Percentiles rank a stretch among this genome's conserved stretches.
phyloP scores from a whole-genome alignment of 2,113 vertebrate genomes.

The Gopherus flavomarginatus region DNA sequence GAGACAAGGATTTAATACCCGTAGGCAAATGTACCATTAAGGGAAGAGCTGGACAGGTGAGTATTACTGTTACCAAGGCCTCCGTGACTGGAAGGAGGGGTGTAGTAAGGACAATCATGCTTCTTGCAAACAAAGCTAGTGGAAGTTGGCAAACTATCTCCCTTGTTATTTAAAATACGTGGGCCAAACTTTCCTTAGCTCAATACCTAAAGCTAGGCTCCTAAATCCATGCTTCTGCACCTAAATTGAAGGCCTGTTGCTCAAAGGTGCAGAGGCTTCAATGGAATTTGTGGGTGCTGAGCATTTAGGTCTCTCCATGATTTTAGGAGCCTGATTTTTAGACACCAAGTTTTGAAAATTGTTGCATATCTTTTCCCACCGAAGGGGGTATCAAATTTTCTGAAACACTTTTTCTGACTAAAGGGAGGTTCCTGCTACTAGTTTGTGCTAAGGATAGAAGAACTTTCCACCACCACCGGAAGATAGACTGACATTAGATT shows the following conservation, averaged over 20 bases:
- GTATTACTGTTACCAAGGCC: background rate
- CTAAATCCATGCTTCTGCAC: background rate
- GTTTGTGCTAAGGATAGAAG: background rate
- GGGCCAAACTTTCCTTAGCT: background rate
- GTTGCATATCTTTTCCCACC: background rate
- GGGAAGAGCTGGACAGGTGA: constrained; percentile 40
- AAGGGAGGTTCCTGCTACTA: background rate
- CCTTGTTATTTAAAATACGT: background rate
- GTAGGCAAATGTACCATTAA: constrained; percentile 50
- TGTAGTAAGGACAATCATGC: background rate
- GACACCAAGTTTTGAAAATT: background rate
- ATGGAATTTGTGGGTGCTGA: background rate
- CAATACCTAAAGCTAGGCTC: background rate
- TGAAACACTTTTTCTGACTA: background rate
- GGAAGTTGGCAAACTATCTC: constrained; percentile 7
- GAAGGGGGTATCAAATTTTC: background rate
- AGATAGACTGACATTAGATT: background rate
- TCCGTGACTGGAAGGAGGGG: constrained; percentile 18
- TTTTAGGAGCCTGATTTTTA: background rate
- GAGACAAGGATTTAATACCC: constrained; percentile 48
- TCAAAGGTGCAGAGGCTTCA: background rate
- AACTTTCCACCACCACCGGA: accelerated
- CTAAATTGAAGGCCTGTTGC: background rate
- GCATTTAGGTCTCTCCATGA: background rate
- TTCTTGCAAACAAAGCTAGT: background rate